phyloP scores from a whole-genome alignment of 2,888 invertebrate genomes.

The Nomada lathburiana region DNA sequence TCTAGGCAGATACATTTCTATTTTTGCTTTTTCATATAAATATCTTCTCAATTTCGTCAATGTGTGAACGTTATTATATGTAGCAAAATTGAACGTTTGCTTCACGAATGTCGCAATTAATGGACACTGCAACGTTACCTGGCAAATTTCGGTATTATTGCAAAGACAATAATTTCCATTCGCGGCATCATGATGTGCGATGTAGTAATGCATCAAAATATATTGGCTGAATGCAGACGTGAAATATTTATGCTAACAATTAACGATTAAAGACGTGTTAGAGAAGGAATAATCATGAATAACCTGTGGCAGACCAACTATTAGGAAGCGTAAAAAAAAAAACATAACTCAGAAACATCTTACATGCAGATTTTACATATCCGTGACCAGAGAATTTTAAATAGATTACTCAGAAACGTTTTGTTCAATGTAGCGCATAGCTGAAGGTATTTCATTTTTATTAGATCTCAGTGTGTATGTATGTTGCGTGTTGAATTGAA shows the following conservation, averaged over 20 bases:
- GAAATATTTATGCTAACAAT: constrained; percentile 8
- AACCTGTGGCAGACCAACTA: constrained; percentile 57
- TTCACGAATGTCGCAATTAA: constrained; percentile 44
- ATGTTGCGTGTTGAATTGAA: constrained; percentile 11
- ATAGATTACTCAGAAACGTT: constrained; percentile 32
- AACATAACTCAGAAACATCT: constrained; percentile 27
- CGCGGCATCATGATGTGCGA: constrained; percentile 33
- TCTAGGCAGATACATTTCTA: constrained; percentile 10
- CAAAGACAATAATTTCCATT: constrained; percentile 72
- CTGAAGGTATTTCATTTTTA: constrained; percentile 37
- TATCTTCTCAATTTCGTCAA: constrained; percentile 9
- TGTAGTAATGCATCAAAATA: neutral
- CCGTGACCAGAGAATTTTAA: constrained; percentile 65
- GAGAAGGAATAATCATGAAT: constrained; percentile 33
- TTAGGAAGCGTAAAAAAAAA: constrained; percentile 23
- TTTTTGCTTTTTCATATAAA: neutral
- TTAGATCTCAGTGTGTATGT: constrained; percentile 12
- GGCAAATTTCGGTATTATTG: constrained; percentile 66
- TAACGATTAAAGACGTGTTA: neutral
- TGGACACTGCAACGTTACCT: constrained; percentile 62
- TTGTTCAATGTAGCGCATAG: constrained; percentile 52
- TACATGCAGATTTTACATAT: constrained; percentile 73
- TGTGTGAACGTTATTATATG: neutral
- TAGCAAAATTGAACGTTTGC: constrained; percentile 26
- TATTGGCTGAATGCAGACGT: constrained; percentile 12